Evolutionary conservation across 2,888 invertebrate species (phyloP).

Genomic region (Drosophila meridiana): DNA sequence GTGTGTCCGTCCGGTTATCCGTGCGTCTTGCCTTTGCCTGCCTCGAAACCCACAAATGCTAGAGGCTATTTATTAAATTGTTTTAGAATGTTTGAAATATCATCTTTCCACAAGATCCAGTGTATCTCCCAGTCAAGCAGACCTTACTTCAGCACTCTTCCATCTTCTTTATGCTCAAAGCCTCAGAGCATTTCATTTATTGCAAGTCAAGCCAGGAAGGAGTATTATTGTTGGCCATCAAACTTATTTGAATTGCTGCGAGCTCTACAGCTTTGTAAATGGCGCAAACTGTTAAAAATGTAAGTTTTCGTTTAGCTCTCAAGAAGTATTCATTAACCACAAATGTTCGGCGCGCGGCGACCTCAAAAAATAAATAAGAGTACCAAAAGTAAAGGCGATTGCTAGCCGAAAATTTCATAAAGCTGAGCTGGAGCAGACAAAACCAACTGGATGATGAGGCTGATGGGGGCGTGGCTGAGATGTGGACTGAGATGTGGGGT

Average conservation of each 20-base stretch:
- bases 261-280: slow-evolving; percentile 36
- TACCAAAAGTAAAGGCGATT: slow-evolving; percentile 16
- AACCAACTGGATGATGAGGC: slow-evolving; percentile 26
- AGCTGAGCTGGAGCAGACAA: slow-evolving; percentile 28
- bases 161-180: not conserved
- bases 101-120: too few species aligned
- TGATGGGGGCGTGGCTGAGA: slow-evolving; percentile 9
- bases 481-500: slow-evolving; percentile 6
- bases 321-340: slow-evolving; percentile 57
- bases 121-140: not conserved
- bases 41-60: too few species aligned
- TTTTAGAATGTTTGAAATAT: too few species aligned
- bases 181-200: not conserved
- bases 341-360: slow-evolving; percentile 38
- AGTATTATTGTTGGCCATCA: not conserved
- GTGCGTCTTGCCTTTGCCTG: too few species aligned
- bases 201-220: not conserved
- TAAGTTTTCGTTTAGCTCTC: slow-evolving; percentile 44
- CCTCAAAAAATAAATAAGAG: slow-evolving; percentile 12
- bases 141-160: not conserved
- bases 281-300: slow-evolving; percentile 47
- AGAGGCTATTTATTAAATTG: too few species aligned
- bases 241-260: not conserved
- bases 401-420: slow-evolving; percentile 51
- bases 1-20: not conserved